Evolutionary conservation across 2,113 vertebrate species (phyloP).

Genomic region (Mixornis gularis): DNA sequence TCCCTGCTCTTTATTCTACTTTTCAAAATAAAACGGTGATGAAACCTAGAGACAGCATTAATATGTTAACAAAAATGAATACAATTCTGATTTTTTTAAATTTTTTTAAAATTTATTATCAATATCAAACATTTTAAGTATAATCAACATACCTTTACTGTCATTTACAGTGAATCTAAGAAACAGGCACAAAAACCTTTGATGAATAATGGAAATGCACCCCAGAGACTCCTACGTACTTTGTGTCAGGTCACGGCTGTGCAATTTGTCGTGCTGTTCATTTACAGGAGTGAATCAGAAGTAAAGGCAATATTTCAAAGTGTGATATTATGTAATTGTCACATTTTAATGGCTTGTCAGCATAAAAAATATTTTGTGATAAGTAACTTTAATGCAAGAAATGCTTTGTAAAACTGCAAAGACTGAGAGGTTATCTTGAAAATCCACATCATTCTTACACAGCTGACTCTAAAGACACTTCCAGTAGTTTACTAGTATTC

Average conservation of each 20-base stretch:
- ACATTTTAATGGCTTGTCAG: background rate
- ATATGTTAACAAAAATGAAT: background rate
- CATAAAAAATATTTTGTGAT: background rate
- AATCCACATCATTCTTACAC: background rate
- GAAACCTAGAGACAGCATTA: background rate
- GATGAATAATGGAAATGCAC: background rate
- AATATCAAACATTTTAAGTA: background rate
- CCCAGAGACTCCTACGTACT: background rate
- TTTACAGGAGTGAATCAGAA: background rate
- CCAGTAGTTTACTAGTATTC: background rate
- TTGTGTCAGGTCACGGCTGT: background rate
- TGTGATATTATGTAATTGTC: background rate
- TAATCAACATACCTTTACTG: background rate
- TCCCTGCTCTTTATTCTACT: background rate
- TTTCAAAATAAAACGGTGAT: background rate
- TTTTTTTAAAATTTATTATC: background rate
- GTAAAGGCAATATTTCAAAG: background rate
- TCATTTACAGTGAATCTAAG: background rate
- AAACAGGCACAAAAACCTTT: background rate
- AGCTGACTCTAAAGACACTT: background rate
- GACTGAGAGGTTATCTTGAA: background rate
- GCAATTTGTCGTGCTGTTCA: background rate
- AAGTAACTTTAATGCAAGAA: background rate
- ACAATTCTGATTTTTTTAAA: background rate
- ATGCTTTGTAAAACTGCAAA: background rate